phyloP scores from a whole-genome alignment of 2,888 invertebrate species.

The Eristalinus aeneus region DNA sequence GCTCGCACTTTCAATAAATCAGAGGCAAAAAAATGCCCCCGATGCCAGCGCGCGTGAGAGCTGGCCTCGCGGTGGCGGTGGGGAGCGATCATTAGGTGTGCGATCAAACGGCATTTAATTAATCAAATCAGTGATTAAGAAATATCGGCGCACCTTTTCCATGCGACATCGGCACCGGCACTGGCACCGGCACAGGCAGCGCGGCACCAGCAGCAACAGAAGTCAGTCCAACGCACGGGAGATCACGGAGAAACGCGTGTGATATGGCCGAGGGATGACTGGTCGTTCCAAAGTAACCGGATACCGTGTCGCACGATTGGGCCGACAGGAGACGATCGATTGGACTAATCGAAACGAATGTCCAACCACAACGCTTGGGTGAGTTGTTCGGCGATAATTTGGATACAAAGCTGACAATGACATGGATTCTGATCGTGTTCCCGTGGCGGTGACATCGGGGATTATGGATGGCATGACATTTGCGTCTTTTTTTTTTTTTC shows the following conservation, averaged over 20 bases:
- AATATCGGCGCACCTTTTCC: constrained; percentile 30
- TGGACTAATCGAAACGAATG: constrained; percentile 49
- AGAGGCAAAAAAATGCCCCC: constrained; percentile 40
- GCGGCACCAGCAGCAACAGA: neutral
- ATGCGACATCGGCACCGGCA: constrained; percentile 18
- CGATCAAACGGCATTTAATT: constrained; percentile 67
- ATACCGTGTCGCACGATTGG: constrained; percentile 55
- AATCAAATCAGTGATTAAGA: constrained; percentile 67
- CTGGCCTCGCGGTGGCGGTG: neutral
- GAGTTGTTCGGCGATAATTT: constrained; percentile 49
- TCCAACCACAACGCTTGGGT: constrained; percentile 39
- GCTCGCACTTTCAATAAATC: constrained; percentile 65
- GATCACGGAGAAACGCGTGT: constrained; percentile 31
- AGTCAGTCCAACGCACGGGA: neutral
- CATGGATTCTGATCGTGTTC: constrained; percentile 50
- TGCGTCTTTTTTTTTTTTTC: neutral
- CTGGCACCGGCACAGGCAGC: neutral
- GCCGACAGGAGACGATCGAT: constrained; percentile 39
- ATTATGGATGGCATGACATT: constrained; percentile 25
- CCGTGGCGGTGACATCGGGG: neutral
- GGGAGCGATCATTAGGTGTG: constrained; percentile 53
- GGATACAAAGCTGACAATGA: constrained; percentile 56
- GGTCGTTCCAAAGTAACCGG: constrained; percentile 33
- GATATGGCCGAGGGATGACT: neutral
- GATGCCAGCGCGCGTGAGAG: constrained; percentile 6